These are phyloP conservation scores for Gastrophysa polygoni DNA, from an alignment of 2,888 invertebrate genomes.

Conservation along the genomic window DNA sequence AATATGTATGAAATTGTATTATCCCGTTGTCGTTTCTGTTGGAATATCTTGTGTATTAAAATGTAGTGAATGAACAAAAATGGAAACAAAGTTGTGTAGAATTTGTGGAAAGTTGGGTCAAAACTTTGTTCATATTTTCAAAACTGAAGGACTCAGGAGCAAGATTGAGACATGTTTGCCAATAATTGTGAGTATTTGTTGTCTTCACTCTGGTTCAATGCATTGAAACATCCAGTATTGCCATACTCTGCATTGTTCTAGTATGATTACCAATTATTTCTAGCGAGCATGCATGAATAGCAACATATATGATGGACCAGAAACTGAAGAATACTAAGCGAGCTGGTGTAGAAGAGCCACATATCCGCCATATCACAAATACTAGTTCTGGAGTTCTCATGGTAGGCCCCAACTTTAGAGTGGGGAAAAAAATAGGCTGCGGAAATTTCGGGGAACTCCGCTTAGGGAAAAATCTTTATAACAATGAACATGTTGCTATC, in stretches of 20 bases:
- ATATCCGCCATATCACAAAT: conserved; percentile 77
- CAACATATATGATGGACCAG: conserved; percentile 23
- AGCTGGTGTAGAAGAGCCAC: conserved; percentile 67
- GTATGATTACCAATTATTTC: conserved; percentile 30
- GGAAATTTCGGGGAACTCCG: conserved; percentile 99
- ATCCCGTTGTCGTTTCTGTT: too few species aligned
- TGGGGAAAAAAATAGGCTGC: conserved; percentile 99
- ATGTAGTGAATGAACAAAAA: conserved; percentile 41
- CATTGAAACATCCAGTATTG: conserved; percentile 18
- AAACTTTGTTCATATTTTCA: conserved; percentile 54
- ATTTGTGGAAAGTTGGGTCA: conserved; percentile 54
- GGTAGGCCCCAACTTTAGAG: conserved; percentile 99
- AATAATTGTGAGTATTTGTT: conserved; percentile 53
- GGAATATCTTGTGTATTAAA: conserved; percentile 23
- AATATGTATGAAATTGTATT: too few species aligned
- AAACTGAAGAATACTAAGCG: conserved; percentile 29
- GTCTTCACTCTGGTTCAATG: conserved; percentile 24
- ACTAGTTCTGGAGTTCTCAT: conserved; percentile 90
- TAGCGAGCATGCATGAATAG: conserved; percentile 26
- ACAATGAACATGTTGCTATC: conserved; percentile 99
- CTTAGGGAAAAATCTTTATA: conserved; percentile 99
- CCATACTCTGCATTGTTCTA: conserved; percentile 26
- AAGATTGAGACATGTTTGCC: conserved; percentile 59
- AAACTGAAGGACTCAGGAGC: conserved; percentile 54
- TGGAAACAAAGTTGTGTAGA: conserved; percentile 56